phyloP scores from a whole-genome alignment of 1,140 invertebrate species.

The Papilio dardanus region DNA sequence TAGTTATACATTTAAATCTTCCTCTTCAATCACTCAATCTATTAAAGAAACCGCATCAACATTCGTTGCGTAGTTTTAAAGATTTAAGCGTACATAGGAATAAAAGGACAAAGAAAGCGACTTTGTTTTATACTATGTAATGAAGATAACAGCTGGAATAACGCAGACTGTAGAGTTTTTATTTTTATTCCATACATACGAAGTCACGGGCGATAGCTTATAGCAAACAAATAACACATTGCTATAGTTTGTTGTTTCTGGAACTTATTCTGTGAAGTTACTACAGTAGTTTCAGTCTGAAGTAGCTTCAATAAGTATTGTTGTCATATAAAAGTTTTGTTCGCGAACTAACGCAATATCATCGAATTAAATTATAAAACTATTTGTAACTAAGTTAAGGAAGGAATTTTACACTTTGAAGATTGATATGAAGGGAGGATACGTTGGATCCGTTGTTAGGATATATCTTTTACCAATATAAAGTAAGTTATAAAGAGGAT shows the following conservation, averaged over 20 bases:
- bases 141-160: no score
- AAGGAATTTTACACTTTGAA: slow-evolving; percentile 6
- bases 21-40: no score
- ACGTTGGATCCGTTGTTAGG: no score
- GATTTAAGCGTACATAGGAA: no score
- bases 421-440: background rate
- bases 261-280: background rate
- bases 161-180: no score
- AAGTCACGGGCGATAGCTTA: background rate
- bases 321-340: background rate
- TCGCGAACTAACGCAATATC: slow-evolving; percentile 9
- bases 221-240: slow-evolving; percentile 2
- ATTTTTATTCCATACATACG: background rate
- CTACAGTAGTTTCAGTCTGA: background rate
- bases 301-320: slow-evolving; percentile 19
- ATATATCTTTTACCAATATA: no score
- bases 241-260: slow-evolving; percentile 1
- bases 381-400: background rate
- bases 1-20: no score
- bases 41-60: no score
- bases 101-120: no score
- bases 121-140: no score
- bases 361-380: slow-evolving; percentile 22
- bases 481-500: no score
- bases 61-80: no score